Evolutionary conservation across 1,140 invertebrate genomes (phyloP), one percentile per base, ranked within the genome.

Genomic region (Triops longicaudatus): DNA sequence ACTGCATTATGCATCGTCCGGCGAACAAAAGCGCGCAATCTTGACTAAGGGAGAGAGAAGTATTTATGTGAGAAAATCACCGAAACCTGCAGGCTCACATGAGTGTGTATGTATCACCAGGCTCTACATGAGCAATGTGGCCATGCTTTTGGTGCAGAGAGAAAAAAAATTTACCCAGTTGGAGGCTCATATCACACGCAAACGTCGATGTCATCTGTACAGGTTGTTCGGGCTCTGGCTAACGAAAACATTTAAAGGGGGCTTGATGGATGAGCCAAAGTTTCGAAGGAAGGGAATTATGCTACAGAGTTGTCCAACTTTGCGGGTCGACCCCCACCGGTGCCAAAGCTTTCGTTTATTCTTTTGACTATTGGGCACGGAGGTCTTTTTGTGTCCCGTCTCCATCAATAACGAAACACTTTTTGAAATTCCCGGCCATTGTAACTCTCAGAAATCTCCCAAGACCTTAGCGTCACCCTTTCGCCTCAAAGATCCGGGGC

Each of bases 181-280:
- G 50, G 50, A 63, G 50, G 50, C 50, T 63, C 50, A 63, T 63
- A 63, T 63, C 50, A 63, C 50, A 63, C 50, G 50, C 50, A 63
- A 63, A 63, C 17, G 50, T 63, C 50, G 50, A 63, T 63, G 50
- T 63, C 50, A 63, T 63, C 50, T 63, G 14, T 6, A 14, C 14
- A 63, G 22, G 22, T 22, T 63, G 50, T 63, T 17, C n/a, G 17
- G 14, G 50, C 50, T 63, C 50, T 22, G 31, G 50, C 50, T 63
- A 63, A 63, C 50, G 17, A 63, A 63, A 63, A 63, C 50, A 63
- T 63, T 63, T 63, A 22, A 63, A 63, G 50, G 22, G 50, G 50
- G 14, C 50, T 63, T 63, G 50, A 63, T 63, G 50, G 50, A 63
- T 63, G 50, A 63, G 50, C 17, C 50, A 0, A 5, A 63, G 22